Evolutionary conservation across 2,113 vertebrate species (phyloP), one percentile per base, ranked within the genome.

Genomic region (Ailuropoda melanoleuca): DNA sequence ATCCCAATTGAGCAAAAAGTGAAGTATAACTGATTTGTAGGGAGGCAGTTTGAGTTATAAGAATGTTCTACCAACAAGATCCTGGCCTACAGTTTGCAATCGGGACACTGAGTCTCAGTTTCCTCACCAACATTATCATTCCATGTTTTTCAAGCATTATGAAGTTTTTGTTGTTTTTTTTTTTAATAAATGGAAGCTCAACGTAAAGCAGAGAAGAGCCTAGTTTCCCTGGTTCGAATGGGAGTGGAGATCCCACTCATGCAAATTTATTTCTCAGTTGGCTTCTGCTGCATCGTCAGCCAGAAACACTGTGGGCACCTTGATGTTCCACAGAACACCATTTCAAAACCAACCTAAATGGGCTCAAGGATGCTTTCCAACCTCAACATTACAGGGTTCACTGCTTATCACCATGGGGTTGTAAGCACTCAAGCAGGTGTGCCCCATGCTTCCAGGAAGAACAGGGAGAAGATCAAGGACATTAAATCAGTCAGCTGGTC

Each of bases 1-100:
- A 26, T 90, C 53, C 86, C 62, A 70, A 86, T 60, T 86, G 50
- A 82, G n/a, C 39, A 80, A 88, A 88, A 53, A 74, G 7, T 82
- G 31, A 82, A 68, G 23, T 58, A 43, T 18, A 85, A 58, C 10
- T 37, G 26, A 74, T 48, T 39, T 68, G 6, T 64, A 72, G 53
- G 60, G 31, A 56, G 17, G 26, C 60, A 64, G 13, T 81, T 50
- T 85, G 37, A 50, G 5, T 72, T 78, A 10, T 18, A 29, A 93
- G 26, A 56, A 19, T 5, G 55, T 4, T 31, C n/a, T 39, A 8
- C 89, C 19, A 53, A 31, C 46, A 68, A 24, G 17, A 70, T 29
- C 55, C 9, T 48, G 9, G 5, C 26, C 15, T 14, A 78, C 1
- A n/a, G 48, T 88, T 60, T 88, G 19, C 26, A 58, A 56, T 14